phyloP scores from a whole-genome alignment of 2,888 invertebrate species.

The Chromoteleia sp. region DNA sequence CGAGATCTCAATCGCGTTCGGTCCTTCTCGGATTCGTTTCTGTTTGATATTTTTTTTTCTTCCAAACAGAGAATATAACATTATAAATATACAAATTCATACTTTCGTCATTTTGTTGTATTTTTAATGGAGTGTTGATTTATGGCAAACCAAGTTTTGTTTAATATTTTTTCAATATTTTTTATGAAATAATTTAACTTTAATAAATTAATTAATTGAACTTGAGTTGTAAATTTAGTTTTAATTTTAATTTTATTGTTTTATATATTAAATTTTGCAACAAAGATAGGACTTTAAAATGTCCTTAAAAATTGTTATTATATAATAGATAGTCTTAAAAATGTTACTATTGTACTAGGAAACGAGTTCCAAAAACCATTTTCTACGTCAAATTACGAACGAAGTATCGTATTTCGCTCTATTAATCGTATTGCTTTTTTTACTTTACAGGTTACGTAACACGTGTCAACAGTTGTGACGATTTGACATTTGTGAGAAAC shows the following conservation, averaged over 20 bases:
- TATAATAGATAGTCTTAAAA: no score
- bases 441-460: constrained; percentile 48
- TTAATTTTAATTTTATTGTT: no score
- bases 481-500: constrained; percentile 57
- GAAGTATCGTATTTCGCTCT: constrained; percentile 55
- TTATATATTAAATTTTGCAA: no score
- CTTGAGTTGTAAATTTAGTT: no score
- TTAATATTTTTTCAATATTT: neutral
- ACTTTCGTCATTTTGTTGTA: constrained; percentile 26
- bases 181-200: no score
- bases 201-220: no score
- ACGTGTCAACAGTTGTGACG: constrained; percentile 58
- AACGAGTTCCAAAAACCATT: neutral
- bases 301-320: no score
- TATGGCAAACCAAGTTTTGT: no score
- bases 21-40: constrained; percentile 45
- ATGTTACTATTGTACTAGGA: no score
- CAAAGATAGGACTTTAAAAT: no score
- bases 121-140: neutral
- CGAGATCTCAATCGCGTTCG: constrained; percentile 43
- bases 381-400: constrained; percentile 19
- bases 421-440: constrained; percentile 36
- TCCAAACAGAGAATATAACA: constrained; percentile 44
- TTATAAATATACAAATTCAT: constrained; percentile 46
- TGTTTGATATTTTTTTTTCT: constrained; percentile 17